A percentile compares a stretch with the other conserved stretches of the same genome.
Evolutionary conservation across 64 coral and sea anemone species (phyloP).

Genomic region (Stichodactyla mertensii): DNA sequence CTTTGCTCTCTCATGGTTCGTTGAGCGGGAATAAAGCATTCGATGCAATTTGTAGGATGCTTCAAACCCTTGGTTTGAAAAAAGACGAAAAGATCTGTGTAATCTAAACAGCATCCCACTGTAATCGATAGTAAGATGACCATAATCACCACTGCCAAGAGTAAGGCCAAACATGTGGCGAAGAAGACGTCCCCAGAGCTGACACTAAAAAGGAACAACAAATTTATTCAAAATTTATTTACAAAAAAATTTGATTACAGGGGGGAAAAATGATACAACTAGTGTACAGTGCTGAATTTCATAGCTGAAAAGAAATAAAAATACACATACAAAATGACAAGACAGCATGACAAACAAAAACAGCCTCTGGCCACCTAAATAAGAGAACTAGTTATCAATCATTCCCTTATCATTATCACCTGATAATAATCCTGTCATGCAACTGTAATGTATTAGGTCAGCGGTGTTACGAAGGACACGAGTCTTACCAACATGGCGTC

Average conservation of each 20-base stretch:
- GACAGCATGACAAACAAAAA: no score
- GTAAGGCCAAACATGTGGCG: conserved; percentile 14
- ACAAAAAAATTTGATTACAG: not conserved
- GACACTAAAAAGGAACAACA: conserved; percentile 31
- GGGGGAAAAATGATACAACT: not conserved
- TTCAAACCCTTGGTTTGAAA: conserved; percentile 43
- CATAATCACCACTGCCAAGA: conserved; percentile 44
- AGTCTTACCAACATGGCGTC: not conserved
- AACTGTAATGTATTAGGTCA: not conserved
- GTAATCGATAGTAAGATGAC: conserved; percentile 33
- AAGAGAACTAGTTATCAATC: no score
- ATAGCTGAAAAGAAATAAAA: no score
- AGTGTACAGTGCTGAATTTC: no score
- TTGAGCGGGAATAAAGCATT: conserved; percentile 23
- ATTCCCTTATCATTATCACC: no score
- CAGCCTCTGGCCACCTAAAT: no score
- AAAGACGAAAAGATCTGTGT: conserved; percentile 12
- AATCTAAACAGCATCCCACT: conserved; percentile 34
- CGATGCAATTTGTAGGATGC: conserved; percentile 37
- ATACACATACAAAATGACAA: no score
- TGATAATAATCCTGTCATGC: no score
- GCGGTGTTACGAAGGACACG: not conserved
- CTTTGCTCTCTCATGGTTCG: conserved; percentile 36
- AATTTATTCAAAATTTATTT: conserved; percentile 4
- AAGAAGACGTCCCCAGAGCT: conserved; percentile 26